phyloP scores from a whole-genome alignment of 2,888 invertebrate species.

The Rotaria socialis region DNA sequence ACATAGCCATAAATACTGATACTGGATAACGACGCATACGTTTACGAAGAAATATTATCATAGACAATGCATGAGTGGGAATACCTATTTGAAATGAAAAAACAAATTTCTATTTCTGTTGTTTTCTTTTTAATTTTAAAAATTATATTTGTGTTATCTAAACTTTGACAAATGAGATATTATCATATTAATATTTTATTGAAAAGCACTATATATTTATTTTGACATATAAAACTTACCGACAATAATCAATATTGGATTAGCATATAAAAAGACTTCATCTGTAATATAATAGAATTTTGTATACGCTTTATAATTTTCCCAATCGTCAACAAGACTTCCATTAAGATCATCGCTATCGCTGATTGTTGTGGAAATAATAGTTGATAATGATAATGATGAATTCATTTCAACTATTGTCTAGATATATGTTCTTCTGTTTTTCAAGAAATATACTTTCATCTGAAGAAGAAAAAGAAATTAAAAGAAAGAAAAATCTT shows the following conservation, averaged over 20 bases:
- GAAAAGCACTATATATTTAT: background rate
- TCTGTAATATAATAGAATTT: slow-evolving; percentile 12
- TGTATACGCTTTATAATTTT: slow-evolving; percentile 14
- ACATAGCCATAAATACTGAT: slow-evolving; percentile 3
- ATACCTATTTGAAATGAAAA: background rate
- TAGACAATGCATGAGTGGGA: slow-evolving; percentile 24
- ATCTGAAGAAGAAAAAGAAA: background rate
- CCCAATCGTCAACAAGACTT: slow-evolving; percentile 26
- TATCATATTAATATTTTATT: too few species aligned
- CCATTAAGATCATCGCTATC: background rate
- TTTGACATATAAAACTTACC: background rate
- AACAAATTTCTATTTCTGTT: too few species aligned
- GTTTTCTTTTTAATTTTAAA: background rate
- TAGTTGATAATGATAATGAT: background rate
- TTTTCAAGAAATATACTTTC: background rate
- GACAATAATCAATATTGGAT: slow-evolving; percentile 12
- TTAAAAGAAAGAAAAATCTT: background rate
- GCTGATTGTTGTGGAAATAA: background rate
- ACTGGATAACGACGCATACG: slow-evolving; percentile 32
- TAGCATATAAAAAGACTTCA: slow-evolving; percentile 31
- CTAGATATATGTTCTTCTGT: background rate
- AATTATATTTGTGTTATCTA: background rate
- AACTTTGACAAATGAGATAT: too few species aligned
- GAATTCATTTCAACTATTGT: background rate
- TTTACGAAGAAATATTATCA: slow-evolving; percentile 33